A percentile compares a stretch with the other conserved stretches of the same genome.
phyloP scores from a whole-genome alignment of 2,113 vertebrate genomes.

The Melanerpes formicivorus region DNA sequence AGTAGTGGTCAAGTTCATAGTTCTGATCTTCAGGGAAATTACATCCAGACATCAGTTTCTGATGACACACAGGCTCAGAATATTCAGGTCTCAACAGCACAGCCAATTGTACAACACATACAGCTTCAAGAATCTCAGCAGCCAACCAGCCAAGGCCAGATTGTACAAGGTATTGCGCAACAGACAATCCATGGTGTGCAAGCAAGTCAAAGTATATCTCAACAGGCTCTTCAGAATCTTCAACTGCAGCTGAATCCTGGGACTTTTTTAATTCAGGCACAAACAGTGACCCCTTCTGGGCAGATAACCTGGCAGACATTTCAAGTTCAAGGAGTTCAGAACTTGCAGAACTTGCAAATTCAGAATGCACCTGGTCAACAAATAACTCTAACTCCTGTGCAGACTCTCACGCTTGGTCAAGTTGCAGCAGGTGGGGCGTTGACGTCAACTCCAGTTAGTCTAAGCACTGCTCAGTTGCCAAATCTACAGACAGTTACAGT shows the following conservation, averaged over 20 bases:
- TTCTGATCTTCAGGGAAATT: conserved; percentile 91
- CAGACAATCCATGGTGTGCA: conserved; percentile 86
- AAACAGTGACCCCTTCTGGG: conserved; percentile 96
- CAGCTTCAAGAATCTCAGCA: conserved; percentile 93
- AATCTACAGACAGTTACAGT: conserved; percentile 98
- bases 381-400: conserved; percentile 96
- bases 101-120: conserved; percentile 88
- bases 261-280: conserved; percentile 98
- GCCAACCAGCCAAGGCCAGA: conserved; percentile 90
- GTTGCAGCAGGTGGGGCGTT: conserved; percentile 84
- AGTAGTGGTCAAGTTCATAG: conserved; percentile 85
- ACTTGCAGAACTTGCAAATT: conserved; percentile 98
- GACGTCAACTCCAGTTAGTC: conserved; percentile 87
- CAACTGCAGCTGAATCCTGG: conserved; percentile 95
- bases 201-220: conserved; percentile 85
- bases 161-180: conserved; percentile 91
- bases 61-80: conserved; percentile 90
- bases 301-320: conserved; percentile 99
- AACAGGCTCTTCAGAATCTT: conserved; percentile 91
- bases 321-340: conserved; percentile 98
- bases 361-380: conserved; percentile 93
- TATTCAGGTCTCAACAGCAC: conserved; percentile 89
- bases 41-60: conserved; percentile 84
- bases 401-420: conserved; percentile 96
- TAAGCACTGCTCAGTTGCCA: conserved; percentile 93